phyloP scores from a whole-genome alignment of 2,113 vertebrate species.

The Clarias gariepinus region DNA sequence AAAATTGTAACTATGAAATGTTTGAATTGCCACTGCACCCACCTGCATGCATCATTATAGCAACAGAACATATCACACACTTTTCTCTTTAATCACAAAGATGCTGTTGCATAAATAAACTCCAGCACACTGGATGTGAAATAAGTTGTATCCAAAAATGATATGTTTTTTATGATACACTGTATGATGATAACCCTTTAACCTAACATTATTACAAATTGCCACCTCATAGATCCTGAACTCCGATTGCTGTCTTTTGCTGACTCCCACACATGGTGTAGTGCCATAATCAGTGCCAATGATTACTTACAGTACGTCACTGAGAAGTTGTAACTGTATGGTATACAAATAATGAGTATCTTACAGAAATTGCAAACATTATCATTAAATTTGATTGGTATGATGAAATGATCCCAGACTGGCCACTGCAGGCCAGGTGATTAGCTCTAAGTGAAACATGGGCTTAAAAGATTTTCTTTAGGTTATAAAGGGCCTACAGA shows the following conservation, averaged over 20 bases:
- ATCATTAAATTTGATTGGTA: not conserved
- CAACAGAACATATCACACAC: not conserved
- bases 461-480: not conserved
- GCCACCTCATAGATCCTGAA: not conserved
- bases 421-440: not conserved
- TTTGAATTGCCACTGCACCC: not conserved
- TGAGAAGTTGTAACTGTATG: not conserved
- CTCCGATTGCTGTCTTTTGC: not conserved
- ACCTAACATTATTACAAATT: not conserved
- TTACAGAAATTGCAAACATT: not conserved
- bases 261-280: not conserved
- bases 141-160: not conserved
- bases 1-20: not conserved
- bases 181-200: not conserved
- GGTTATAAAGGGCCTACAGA: not conserved
- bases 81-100: no score
- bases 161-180: not conserved
- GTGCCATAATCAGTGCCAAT: no score
- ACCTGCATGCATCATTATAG: not conserved
- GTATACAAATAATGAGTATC: not conserved
- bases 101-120: not conserved
- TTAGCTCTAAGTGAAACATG: not conserved
- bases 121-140: not conserved
- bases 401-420: not conserved
- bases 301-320: not conserved